Conservation (phyloP, 2,797 vertebrate genomes). For the Chaetophractus vellerosus region DNA sequence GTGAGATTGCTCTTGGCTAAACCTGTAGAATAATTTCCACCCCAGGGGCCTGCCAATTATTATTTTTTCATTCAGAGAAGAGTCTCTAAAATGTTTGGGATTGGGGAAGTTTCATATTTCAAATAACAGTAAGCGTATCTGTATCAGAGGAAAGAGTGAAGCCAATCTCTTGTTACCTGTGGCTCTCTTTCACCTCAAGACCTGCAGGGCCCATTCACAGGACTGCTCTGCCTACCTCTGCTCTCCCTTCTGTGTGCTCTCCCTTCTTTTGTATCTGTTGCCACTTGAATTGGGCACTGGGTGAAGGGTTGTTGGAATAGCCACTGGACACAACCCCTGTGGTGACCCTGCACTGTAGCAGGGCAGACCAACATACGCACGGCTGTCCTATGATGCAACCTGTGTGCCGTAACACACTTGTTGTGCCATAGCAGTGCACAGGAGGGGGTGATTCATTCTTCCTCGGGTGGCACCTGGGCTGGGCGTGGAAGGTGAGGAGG, state of each 20-base stretch:
- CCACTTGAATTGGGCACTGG: neutral
- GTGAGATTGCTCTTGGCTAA: neutral
- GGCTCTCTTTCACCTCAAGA: neutral
- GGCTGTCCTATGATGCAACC: neutral
- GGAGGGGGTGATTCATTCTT: neutral
- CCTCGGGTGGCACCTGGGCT: neutral
- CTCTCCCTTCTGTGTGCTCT: neutral
- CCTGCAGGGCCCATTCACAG: neutral
- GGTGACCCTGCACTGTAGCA: fast-evolving
- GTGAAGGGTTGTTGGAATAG: neutral
- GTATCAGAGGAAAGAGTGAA: neutral
- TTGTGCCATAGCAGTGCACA: too few species aligned
- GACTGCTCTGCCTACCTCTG: neutral
- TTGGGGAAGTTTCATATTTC: neutral
- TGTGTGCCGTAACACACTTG: neutral
- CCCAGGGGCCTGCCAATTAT: too few species aligned
- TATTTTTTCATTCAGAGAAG: neutral
- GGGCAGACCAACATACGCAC: fast-evolving
- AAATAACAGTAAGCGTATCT: neutral
- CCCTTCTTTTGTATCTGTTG: neutral
- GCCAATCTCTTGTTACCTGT: neutral
- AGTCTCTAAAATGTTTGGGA: neutral
- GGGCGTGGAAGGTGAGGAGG: neutral
- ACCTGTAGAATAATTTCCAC: neutral
- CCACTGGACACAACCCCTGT: neutral